Conservation (phyloP, 2,113 vertebrate genomes). For the Speoplatyrhinus poulsoni region DNA sequence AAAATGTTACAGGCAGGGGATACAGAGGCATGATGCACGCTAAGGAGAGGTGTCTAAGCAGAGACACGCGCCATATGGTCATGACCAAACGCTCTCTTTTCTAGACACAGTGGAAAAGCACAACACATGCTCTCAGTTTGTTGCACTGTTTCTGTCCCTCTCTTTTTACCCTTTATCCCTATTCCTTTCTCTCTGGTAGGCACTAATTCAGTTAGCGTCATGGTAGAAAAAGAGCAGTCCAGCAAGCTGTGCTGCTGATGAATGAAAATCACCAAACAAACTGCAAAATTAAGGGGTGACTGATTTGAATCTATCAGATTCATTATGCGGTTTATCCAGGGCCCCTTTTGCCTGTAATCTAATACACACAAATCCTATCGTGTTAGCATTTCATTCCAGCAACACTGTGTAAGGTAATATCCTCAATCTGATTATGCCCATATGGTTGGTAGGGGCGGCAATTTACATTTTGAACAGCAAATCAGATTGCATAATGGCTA, state of each 20-base stretch:
- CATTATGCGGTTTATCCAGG: slow-evolving; percentile 67
- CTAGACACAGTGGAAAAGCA: background rate
- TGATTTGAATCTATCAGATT: slow-evolving; percentile 73
- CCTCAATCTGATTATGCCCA: slow-evolving; percentile 71
- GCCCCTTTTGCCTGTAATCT: slow-evolving; percentile 66
- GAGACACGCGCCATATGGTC: slow-evolving; percentile 17
- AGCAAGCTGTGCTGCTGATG: slow-evolving; percentile 40
- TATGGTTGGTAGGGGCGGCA: slow-evolving; percentile 26
- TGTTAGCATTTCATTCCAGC: slow-evolving; percentile 76
- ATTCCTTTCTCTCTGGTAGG: slow-evolving; percentile 63
- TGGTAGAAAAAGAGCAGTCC: slow-evolving; percentile 54
- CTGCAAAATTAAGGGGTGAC: slow-evolving; percentile 67
- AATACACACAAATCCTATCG: slow-evolving; percentile 72
- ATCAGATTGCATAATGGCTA: slow-evolving; percentile 65
- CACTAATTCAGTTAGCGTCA: slow-evolving; percentile 70
- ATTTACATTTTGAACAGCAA: slow-evolving; percentile 70
- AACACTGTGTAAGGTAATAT: slow-evolving; percentile 70
- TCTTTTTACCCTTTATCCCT: slow-evolving; percentile 37
- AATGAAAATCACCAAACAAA: slow-evolving; percentile 68
- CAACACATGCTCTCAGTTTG: background rate
- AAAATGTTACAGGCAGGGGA: slow-evolving; percentile 36
- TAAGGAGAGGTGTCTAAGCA: slow-evolving; percentile 9
- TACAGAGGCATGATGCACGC: slow-evolving; percentile 17
- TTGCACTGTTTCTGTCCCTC: slow-evolving; percentile 4
- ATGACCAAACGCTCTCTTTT: slow-evolving; percentile 5